Conservation (phyloP, 2,888 invertebrate species). For the Sminthurides aquaticus region DNA sequence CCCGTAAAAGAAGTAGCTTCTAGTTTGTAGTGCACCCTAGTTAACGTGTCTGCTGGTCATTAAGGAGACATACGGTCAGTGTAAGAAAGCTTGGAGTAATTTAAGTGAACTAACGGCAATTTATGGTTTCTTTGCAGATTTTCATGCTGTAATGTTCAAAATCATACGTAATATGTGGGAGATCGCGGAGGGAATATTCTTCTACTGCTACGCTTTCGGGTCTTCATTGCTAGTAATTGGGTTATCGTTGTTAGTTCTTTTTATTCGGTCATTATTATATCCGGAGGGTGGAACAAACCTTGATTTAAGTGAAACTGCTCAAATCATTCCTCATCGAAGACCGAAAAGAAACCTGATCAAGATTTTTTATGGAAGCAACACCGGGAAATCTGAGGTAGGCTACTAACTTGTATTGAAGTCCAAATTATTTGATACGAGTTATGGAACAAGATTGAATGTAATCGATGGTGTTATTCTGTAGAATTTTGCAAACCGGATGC, state of each 20-base stretch:
- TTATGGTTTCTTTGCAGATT: background rate
- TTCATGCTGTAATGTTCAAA: background rate
- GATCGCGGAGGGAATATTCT: conserved; percentile 20
- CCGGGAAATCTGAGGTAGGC: conserved; percentile 45
- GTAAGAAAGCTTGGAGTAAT: no score
- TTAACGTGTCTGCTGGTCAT: no score
- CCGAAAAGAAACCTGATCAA: conserved; percentile 26
- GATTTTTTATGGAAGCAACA: conserved; percentile 45
- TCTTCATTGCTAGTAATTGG: conserved; percentile 31
- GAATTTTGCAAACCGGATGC: conserved; percentile 28
- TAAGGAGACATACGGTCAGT: no score
- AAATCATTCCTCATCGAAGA: conserved; percentile 2
- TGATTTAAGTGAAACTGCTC: conserved; percentile 6
- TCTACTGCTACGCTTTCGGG: conserved; percentile 28
- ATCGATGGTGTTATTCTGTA: conserved; percentile 14
- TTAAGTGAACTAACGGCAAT: no score
- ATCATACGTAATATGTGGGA: conserved; percentile 13
- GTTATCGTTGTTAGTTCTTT: conserved; percentile 24
- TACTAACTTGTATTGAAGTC: background rate
- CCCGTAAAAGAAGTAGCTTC: no score
- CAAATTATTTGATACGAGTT: background rate
- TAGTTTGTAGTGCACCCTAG: no score
- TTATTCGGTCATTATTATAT: conserved; percentile 18
- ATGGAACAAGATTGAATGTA: no score
- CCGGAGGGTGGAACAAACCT: conserved; percentile 2